phyloP scores from a whole-genome alignment of 2,797 vertebrate species.

The Setipinna tenuifilis region DNA sequence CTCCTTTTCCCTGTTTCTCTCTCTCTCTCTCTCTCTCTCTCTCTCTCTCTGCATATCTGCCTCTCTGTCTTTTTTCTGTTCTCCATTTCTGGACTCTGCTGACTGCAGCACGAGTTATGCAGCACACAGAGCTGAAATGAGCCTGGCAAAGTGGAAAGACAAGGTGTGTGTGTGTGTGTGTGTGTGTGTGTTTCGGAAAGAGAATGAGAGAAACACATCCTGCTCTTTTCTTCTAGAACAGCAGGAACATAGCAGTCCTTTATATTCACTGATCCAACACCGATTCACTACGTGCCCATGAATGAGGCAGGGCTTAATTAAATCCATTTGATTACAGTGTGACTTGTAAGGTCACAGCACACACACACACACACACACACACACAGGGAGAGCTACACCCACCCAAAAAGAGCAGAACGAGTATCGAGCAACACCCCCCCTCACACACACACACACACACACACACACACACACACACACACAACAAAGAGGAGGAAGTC shows the following conservation, averaged over 20 bases:
- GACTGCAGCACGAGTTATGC: neutral
- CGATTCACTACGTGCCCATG: neutral
- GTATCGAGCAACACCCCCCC: neutral
- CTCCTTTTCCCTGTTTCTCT: no score
- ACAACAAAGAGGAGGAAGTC: no score
- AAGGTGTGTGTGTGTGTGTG: neutral
- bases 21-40: no score
- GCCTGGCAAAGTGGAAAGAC: neutral
- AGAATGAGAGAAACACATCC: no score
- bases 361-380: constrained; percentile 4
- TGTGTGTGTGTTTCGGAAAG: neutral
- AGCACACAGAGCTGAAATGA: neutral
- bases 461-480: neutral
- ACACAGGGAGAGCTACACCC: no score
- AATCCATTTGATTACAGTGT: neutral
- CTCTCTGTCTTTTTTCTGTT: neutral
- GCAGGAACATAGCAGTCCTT: neutral
- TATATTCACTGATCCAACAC: neutral
- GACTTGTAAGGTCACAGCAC: neutral
- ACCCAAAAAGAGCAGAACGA: no score
- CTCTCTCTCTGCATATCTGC: neutral
- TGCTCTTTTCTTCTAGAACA: neutral
- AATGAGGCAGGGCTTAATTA: neutral
- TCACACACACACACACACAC: neutral
- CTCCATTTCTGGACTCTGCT: neutral